Evolutionary conservation across 2,113 vertebrate genomes (phyloP), one percentile per base, ranked within the genome.

Genomic region (Procapra przewalskii): DNA sequence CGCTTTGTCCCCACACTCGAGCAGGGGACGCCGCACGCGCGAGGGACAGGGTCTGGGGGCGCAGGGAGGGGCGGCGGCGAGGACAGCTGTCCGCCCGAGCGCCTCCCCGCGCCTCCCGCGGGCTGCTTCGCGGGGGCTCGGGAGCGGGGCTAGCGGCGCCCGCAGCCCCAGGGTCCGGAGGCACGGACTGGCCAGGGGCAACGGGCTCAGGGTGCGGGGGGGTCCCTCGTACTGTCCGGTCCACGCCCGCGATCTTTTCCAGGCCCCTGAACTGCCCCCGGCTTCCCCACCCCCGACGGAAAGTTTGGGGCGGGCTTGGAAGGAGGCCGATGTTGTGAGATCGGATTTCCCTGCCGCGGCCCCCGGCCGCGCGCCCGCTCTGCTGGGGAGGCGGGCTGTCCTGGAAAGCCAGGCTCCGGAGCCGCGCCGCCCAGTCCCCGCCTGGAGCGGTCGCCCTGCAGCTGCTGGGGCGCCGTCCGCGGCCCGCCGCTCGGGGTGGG

Each of bases 281-380:
- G 50, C 43, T 62, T 77, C 94, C 33, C 95, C 91, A 93, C 95
- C 97, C 86, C 33, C 40, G 83, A 94, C 79, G 97, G 97, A 98
- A 98, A 98, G 96, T 98, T 98, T 97, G 95, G 97, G 98, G 97
- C 98, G 97, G 97, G 97, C 97, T 98, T 94, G 96, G 97, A 81
- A 87, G 15, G 60, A 25, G 64, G 98, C 97, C 93, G 97, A 96
- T 96, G 97, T 96, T 97, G 94, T 96, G 98, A 96, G 92, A 97
- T 98, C 97, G 85, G 97, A 96, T 98, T 98, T 98, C 97, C 98
- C 97, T 48, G 75, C 96, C 45, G 90, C 88, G 96, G 95, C 92
- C 98, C 96, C 91, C 50, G 87, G 85, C 80, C 85, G 40, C 62
- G 90, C 88, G 71, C 96, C 64, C 15, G 92, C 77, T 96, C 86